These are phyloP conservation scores for Trachelipus rathkii DNA, from an alignment of 1,140 invertebrate species.

Conservation along the genomic window DNA sequence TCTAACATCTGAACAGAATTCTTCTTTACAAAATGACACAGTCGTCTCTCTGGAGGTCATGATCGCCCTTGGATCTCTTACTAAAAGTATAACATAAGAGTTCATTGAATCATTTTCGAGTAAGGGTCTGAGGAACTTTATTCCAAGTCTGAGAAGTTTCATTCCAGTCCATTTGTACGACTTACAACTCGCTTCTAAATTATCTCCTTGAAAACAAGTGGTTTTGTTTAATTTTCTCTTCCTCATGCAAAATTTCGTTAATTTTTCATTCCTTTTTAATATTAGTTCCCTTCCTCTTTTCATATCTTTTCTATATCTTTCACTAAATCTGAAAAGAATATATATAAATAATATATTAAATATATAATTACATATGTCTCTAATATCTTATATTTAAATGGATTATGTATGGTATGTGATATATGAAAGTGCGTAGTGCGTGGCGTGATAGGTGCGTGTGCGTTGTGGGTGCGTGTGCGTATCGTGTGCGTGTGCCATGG, in stretches of 20 bases:
- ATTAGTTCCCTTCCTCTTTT: no score
- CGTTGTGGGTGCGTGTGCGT: no score
- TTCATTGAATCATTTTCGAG: conserved; percentile 66
- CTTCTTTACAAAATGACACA: conserved; percentile 65
- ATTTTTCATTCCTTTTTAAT: no score
- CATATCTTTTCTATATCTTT: no score
- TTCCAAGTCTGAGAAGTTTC: conserved; percentile 74
- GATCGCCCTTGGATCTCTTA: conserved; percentile 77
- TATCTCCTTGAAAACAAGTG: conserved; percentile 42
- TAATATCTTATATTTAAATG: no score
- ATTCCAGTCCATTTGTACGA: conserved; percentile 81
- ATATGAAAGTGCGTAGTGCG: no score
- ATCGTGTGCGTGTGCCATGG: no score
- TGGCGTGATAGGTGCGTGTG: no score
- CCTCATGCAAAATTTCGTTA: conserved; percentile 32
- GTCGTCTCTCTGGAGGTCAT: conserved; percentile 66
- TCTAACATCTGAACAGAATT: conserved; percentile 71
- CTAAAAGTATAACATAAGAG: conserved; percentile 68
- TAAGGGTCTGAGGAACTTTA: conserved; percentile 65
- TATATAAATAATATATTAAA: no score
- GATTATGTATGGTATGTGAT: no score
- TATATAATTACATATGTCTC: no score
- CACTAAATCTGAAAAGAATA: no score
- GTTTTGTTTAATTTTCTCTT: conserved; percentile 23
- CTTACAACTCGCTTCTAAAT: conserved; percentile 56